phyloP scores from a whole-genome alignment of 1,140 invertebrate species.

The Camponotus pennsylvanicus region DNA sequence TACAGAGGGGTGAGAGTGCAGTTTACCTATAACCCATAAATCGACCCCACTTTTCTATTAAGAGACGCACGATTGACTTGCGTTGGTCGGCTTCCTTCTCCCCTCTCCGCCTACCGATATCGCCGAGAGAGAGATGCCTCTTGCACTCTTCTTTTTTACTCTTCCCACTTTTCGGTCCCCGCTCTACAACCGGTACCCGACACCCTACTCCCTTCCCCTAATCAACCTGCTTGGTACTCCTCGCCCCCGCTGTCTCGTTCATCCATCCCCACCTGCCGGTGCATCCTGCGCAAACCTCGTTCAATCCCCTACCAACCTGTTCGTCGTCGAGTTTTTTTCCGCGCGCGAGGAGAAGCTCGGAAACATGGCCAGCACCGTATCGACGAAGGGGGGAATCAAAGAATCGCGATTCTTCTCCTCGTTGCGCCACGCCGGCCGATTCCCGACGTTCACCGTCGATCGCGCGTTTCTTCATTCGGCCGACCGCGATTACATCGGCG shows the following conservation, averaged over 20 bases:
- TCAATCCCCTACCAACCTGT: slow-evolving; percentile 74
- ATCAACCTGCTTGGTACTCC: slow-evolving; percentile 59
- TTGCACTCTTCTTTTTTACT: slow-evolving; percentile 46
- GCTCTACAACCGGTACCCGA: slow-evolving; percentile 48
- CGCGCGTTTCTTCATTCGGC: slow-evolving; percentile 58
- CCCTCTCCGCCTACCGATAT: slow-evolving; percentile 59
- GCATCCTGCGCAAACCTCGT: slow-evolving; percentile 72
- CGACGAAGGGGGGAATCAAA: slow-evolving; percentile 46
- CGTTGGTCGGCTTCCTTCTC: slow-evolving; percentile 82
- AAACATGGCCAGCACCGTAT: slow-evolving; percentile 69
- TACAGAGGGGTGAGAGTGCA: slow-evolving; percentile 72
- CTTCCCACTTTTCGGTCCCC: slow-evolving; percentile 61
- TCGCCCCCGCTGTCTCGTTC: slow-evolving; percentile 53
- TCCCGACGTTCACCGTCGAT: slow-evolving; percentile 38
- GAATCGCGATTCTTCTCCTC: slow-evolving; percentile 42
- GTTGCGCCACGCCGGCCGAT: slow-evolving; percentile 32
- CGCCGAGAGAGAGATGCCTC: slow-evolving; percentile 45
- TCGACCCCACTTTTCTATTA: slow-evolving; percentile 85
- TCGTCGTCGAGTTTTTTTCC: slow-evolving; percentile 68
- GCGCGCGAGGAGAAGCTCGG: slow-evolving; percentile 51
- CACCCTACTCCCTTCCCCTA: slow-evolving; percentile 39
- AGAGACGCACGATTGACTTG: slow-evolving; percentile 85
- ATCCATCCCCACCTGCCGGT: slow-evolving; percentile 60
- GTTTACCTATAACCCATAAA: slow-evolving; percentile 86
- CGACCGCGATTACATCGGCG: slow-evolving; percentile 36